Conservation (phyloP, 2,797 vertebrate genomes). For the Gambusia yucatana region DNA sequence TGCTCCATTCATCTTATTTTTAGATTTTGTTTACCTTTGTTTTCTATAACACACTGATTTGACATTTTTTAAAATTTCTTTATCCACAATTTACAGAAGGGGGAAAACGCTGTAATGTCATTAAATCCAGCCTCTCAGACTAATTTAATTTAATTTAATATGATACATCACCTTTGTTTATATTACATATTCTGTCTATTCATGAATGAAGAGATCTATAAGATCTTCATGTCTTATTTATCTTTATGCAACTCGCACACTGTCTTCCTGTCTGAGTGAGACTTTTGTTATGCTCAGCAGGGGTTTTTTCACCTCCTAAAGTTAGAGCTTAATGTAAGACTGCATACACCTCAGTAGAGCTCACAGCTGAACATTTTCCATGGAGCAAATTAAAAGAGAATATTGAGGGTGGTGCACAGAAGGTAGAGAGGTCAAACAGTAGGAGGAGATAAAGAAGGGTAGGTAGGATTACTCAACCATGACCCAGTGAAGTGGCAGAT, state of each 20-base stretch:
- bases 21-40: background rate
- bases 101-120: no score
- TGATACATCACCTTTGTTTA: background rate
- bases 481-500: background rate
- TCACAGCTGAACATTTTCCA: conserved; percentile 1
- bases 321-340: background rate
- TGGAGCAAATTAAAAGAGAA: background rate
- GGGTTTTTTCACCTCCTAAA: background rate
- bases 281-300: background rate
- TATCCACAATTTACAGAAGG: background rate
- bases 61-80: background rate
- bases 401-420: background rate
- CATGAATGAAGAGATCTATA: background rate
- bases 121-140: background rate
- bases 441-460: background rate
- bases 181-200: background rate
- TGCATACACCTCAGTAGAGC: background rate
- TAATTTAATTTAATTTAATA: background rate
- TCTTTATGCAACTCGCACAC: background rate
- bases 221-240: background rate
- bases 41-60: background rate
- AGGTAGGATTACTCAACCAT: background rate
- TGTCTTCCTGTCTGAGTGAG: background rate
- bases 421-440: background rate
- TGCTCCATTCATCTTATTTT: background rate